Conservation (phyloP, 2,888 invertebrate species). For the Sphecodes monilicornis region DNA sequence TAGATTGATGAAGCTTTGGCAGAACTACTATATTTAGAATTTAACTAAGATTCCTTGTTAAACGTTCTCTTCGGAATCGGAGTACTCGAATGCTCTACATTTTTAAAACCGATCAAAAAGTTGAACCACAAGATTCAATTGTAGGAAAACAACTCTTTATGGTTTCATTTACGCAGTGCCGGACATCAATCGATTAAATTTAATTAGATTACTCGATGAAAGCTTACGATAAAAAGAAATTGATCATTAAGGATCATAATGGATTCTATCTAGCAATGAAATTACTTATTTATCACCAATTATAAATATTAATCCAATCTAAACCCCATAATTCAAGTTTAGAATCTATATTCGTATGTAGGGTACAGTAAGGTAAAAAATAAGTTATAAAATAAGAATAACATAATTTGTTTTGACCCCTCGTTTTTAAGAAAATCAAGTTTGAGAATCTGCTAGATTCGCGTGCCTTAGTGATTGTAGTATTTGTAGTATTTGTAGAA, state of each 20-base stretch:
- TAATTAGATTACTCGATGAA: neutral
- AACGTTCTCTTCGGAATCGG: neutral
- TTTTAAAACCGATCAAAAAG: conserved; percentile 6
- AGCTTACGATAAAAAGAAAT: neutral
- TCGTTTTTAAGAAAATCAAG: too few relatives aligned
- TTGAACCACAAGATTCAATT: neutral
- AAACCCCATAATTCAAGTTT: too few relatives aligned
- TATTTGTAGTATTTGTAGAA: too few relatives aligned
- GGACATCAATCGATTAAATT: neutral
- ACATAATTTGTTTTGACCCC: too few relatives aligned
- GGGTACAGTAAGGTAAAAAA: too few relatives aligned
- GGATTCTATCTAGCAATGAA: neutral
- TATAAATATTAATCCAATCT: neutral
- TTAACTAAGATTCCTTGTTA: neutral
- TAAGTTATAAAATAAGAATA: too few relatives aligned
- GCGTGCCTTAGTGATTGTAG: too few relatives aligned
- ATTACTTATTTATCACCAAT: neutral
- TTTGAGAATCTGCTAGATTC: too few relatives aligned
- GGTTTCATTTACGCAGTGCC: neutral
- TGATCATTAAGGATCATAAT: neutral
- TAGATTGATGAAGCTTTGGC: conserved; percentile 8
- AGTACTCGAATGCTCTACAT: neutral
- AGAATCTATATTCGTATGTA: too few relatives aligned
- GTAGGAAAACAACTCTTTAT: neutral
- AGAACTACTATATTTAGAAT: conserved; percentile 8